Base-by-base conservation (phyloP, 2,797 vertebrate genomes). In the Sebastes paucispinis region DNA sequence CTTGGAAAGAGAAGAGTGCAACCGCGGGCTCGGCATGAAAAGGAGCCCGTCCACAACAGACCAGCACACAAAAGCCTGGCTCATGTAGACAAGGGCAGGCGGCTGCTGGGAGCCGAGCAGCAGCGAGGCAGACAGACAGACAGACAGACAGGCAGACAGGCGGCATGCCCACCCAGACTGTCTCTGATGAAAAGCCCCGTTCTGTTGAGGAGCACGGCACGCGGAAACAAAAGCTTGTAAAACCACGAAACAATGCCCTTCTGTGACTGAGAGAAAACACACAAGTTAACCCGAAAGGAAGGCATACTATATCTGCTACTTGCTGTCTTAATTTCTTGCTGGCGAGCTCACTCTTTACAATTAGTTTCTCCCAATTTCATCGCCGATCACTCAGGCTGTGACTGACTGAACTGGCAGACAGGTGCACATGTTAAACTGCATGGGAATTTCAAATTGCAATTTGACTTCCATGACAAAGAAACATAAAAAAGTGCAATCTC, bases 91-190 rank as follows among this genome's bases (percentile, higher is more conserved):
- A 73, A 79, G 66, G 77, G 52, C 84, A 75, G 89, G 86, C 77
- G 87, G 87, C 91, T 86, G 89, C 91, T 73, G 87, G 85, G 88
- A 90, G 87, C 89, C 87, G 87, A 92, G 87, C 87, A 84, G 80
- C 24, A 62, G 31, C 29, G 22, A 13, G 27, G 50, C 75, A 57
- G 69, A 34, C 86, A 91, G 88, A 86, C 24, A 91, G 88, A 86
- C 24, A 24, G 24, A 24, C 32, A 64, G 32, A 65, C 68, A 82
- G 81, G 50, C 60, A 77, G 55, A 80, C 79, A 87, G 80, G 75
- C 82, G 58, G 87, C 87, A 84, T 90, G 92, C 91, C 92, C 93
- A 92, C 91, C 91, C 92, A 93, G 89, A 92, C 91, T 75, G 87
- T 77, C 84, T 89, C 82, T 74, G 87, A 83, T 86, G 84, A 90